Percentiles rank a stretch among this genome's conserved stretches.
These are phyloP conservation scores for Eremobia ochroleuca DNA, from an alignment of 2,888 invertebrate genomes.

Conservation along the genomic window DNA sequence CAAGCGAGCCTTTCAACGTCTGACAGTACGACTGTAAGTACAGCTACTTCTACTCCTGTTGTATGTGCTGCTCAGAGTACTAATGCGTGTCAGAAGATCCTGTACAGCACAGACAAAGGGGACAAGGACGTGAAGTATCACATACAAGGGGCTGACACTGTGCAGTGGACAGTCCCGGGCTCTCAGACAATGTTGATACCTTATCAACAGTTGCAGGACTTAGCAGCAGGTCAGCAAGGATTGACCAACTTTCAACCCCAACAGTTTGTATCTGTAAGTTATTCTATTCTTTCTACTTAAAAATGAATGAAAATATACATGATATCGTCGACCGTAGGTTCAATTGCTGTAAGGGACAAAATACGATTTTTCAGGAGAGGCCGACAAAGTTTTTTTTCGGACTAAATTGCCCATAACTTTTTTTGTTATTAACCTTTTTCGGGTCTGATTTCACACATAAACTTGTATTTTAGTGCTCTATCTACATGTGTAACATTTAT, in stretches of 20 bases:
- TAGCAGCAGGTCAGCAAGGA: slow-evolving; percentile 82
- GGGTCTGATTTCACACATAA: too few species aligned
- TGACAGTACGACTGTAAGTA: slow-evolving; percentile 87
- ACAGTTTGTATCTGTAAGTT: slow-evolving; percentile 88
- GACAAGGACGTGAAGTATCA: slow-evolving; percentile 88
- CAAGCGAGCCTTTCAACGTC: slow-evolving; percentile 84
- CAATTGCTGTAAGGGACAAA: too few species aligned
- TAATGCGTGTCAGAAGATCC: slow-evolving; percentile 86
- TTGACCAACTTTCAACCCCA: slow-evolving; percentile 84
- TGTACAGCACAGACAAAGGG: slow-evolving; percentile 87
- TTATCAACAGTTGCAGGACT: slow-evolving; percentile 87
- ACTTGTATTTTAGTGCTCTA: too few species aligned
- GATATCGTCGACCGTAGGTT: too few species aligned
- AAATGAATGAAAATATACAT: slow-evolving; percentile 79
- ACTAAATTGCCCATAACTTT: too few species aligned
- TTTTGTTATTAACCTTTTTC: too few species aligned
- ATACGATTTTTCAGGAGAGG: too few species aligned
- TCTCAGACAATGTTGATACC: slow-evolving; percentile 89
- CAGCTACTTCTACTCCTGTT: slow-evolving; percentile 85
- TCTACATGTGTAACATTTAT: too few species aligned
- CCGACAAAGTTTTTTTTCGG: too few species aligned
- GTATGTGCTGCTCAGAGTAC: slow-evolving; percentile 88
- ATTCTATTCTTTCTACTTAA: slow-evolving; percentile 38
- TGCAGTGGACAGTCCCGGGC: slow-evolving; percentile 88
- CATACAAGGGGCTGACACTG: slow-evolving; percentile 85